Percentiles rank a stretch among this genome's conserved stretches.
phyloP scores from a whole-genome alignment of 2,888 invertebrate species.

The Trilocha varians region DNA sequence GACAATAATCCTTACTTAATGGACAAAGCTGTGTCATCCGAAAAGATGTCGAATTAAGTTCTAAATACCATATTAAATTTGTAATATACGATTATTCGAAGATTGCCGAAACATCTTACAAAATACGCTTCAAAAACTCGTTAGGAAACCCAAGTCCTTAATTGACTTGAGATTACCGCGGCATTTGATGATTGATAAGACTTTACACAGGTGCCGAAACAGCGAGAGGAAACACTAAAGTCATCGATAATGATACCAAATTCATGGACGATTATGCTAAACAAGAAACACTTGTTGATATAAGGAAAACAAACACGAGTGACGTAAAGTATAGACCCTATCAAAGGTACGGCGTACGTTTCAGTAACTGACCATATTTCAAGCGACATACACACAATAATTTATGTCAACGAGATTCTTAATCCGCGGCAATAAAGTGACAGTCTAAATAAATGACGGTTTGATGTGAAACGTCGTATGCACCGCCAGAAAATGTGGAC shows the following conservation, averaged over 20 bases:
- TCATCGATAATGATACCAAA: constrained; percentile 13
- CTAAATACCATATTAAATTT: constrained; percentile 39
- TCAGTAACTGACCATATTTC: constrained; percentile 33
- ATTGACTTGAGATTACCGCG: constrained; percentile 32
- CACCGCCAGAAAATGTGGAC: constrained; percentile 12
- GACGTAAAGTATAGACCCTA: background rate
- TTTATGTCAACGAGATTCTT: constrained; percentile 60
- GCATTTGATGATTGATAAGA: constrained; percentile 16
- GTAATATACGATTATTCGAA: constrained; percentile 33
- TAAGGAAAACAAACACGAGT: background rate
- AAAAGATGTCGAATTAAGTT: constrained; percentile 37
- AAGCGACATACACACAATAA: constrained; percentile 41
- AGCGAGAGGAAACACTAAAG: background rate
- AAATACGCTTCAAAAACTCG: constrained; percentile 30
- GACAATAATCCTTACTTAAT: constrained; percentile 38
- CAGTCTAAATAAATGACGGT: constrained; percentile 45
- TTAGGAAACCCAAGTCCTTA: constrained; percentile 27
- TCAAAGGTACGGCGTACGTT: constrained; percentile 13
- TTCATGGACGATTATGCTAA: constrained; percentile 13
- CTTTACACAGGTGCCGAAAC: background rate
- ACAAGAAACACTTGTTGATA: background rate
- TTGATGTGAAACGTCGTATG: constrained; percentile 33
- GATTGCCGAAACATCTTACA: constrained; percentile 20
- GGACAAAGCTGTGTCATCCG: constrained; percentile 35
- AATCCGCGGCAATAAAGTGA: constrained; percentile 54